Percentiles rank a stretch among this genome's conserved stretches.
Evolutionary conservation across 2,797 vertebrate genomes (phyloP).

Genomic region (Mus spretus): DNA sequence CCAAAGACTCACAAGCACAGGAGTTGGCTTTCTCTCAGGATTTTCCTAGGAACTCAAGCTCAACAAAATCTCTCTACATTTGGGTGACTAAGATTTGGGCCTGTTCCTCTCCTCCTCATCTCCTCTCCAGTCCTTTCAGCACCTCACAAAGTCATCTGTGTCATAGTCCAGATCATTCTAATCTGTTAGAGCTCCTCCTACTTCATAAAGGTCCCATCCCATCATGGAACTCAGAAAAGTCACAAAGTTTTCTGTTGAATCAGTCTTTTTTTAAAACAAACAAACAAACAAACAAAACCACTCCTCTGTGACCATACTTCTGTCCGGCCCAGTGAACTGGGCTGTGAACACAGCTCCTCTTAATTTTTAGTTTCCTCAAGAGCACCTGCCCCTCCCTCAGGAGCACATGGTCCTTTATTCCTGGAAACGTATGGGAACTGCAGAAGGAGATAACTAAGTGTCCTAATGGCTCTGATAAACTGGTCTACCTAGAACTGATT

Average conservation of each 20-base stretch:
- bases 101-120: too few relatives aligned
- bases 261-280: too few relatives aligned
- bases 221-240: neutral
- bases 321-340: neutral
- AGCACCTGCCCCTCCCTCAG: too few relatives aligned
- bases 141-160: neutral
- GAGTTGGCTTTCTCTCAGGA: too few relatives aligned
- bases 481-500: neutral
- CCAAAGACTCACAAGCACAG: neutral
- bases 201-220: neutral
- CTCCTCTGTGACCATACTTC: neutral
- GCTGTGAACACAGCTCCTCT: neutral
- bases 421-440: neutral
- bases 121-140: neutral
- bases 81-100: neutral
- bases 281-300: too few relatives aligned
- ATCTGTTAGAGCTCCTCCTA: neutral
- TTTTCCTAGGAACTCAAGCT: neutral
- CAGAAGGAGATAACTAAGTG: neutral
- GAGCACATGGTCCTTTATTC: neutral
- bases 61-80: too few relatives aligned
- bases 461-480: neutral
- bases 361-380: neutral
- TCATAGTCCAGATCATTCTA: neutral
- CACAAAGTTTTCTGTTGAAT: neutral